phyloP scores from a whole-genome alignment of 2,888 invertebrate genomes.

The Andrena camellia region DNA sequence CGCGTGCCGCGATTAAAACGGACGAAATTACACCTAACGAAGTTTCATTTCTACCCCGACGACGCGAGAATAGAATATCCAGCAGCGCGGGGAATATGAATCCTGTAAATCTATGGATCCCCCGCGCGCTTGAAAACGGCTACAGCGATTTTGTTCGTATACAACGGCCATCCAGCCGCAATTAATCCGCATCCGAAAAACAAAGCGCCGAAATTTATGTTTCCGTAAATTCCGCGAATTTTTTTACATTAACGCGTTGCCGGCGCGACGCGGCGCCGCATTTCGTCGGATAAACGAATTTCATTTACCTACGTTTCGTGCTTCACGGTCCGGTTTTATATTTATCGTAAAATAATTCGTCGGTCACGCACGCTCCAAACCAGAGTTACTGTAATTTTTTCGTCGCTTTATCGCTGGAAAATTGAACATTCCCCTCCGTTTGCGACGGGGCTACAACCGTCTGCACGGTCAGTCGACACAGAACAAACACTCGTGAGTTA shows the following conservation, averaged over 20 bases:
- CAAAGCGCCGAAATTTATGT: constrained; percentile 44
- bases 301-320: background rate
- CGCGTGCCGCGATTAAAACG: constrained; percentile 18
- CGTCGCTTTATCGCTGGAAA: background rate
- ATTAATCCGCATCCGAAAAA: constrained; percentile 50
- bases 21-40: constrained; percentile 29
- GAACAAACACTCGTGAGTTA: background rate
- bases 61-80: constrained; percentile 30
- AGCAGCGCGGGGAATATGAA: constrained; percentile 32
- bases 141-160: constrained; percentile 19
- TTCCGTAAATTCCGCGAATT: constrained; percentile 20
- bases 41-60: constrained; percentile 34
- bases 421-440: background rate
- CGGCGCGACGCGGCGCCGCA: background rate
- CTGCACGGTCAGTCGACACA: background rate
- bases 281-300: constrained; percentile 4
- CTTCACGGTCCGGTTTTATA: no score
- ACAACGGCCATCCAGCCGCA: constrained; percentile 18
- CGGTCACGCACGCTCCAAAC: background rate
- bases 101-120: constrained; percentile 49
- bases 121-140: constrained; percentile 20
- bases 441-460: background rate
- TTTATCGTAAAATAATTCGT: no score
- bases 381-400: background rate
- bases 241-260: constrained; percentile 27